A percentile compares a stretch with the other conserved stretches of the same genome.
These are phyloP conservation scores for Porites lobata DNA, from an alignment of 92 coral and sea anemone genomes.

Conservation along the genomic window DNA sequence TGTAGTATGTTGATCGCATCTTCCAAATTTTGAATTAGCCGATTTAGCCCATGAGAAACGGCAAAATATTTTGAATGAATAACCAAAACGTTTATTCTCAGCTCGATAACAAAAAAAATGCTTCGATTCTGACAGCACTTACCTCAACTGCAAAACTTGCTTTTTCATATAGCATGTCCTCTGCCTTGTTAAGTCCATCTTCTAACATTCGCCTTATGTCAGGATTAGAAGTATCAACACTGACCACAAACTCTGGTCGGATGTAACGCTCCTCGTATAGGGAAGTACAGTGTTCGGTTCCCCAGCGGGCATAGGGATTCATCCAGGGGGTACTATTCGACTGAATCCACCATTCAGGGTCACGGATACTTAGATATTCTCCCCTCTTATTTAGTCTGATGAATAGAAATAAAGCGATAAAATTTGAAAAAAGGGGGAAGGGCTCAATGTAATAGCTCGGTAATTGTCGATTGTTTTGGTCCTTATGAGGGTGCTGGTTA, in stretches of 20 bases:
- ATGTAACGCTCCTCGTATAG: slow-evolving; percentile 82
- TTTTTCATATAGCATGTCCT: slow-evolving; percentile 59
- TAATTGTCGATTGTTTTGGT: too few relatives aligned
- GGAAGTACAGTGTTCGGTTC: slow-evolving; percentile 66
- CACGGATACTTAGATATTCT: slow-evolving; percentile 81
- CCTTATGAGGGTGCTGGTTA: too few relatives aligned
- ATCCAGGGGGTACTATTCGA: slow-evolving; percentile 84
- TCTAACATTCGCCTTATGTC: slow-evolving; percentile 66
- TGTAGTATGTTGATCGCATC: too few relatives aligned
- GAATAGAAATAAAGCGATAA: neutral
- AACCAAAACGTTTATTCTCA: too few relatives aligned
- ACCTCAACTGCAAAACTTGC: slow-evolving; percentile 87
- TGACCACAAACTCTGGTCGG: slow-evolving; percentile 83
- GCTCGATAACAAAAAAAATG: too few relatives aligned
- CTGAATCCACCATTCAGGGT: slow-evolving; percentile 94
- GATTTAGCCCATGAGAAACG: too few relatives aligned
- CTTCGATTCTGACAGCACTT: neutral
- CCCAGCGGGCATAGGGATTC: slow-evolving; percentile 77
- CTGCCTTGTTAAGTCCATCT: slow-evolving; percentile 72
- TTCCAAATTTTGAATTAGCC: too few relatives aligned
- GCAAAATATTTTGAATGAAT: too few relatives aligned
- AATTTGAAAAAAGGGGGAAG: neutral
- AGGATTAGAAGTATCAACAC: slow-evolving; percentile 79
- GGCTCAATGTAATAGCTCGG: too few relatives aligned
- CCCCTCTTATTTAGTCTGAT: slow-evolving; percentile 85